phyloP scores from a whole-genome alignment of 2,113 vertebrate genomes.

The Fregetta grallaria region DNA sequence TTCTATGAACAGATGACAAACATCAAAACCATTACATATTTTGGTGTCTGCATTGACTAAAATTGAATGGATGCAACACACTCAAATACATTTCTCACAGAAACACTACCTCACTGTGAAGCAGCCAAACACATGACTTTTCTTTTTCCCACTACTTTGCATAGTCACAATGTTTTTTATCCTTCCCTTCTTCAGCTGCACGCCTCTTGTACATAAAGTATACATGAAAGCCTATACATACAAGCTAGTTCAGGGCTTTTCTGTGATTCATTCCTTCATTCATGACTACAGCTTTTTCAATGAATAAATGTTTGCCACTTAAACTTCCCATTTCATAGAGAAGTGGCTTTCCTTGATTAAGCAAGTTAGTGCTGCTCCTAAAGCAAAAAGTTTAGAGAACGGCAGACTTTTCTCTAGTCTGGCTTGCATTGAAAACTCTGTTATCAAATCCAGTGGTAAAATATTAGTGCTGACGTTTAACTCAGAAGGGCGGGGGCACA shows the following conservation, averaged over 20 bases:
- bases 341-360: background rate
- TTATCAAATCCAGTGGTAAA: background rate
- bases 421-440: background rate
- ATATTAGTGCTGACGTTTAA: background rate
- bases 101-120: background rate
- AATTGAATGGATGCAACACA: background rate
- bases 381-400: background rate
- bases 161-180: background rate
- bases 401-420: background rate
- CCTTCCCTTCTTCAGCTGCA: background rate
- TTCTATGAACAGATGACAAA: too few relatives aligned
- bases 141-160: background rate
- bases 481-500: background rate
- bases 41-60: background rate
- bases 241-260: background rate
- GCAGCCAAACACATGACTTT: background rate
- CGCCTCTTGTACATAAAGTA: background rate
- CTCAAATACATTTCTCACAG: background rate
- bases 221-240: background rate
- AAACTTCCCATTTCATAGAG: background rate
- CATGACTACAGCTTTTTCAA: background rate
- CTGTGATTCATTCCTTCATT: background rate
- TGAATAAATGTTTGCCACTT: background rate
- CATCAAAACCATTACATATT: background rate
- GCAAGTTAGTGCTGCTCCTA: background rate